Percentiles rank a stretch among this genome's conserved stretches.
phyloP scores from a whole-genome alignment of 1,140 invertebrate species.

The Araneus ventricosus region DNA sequence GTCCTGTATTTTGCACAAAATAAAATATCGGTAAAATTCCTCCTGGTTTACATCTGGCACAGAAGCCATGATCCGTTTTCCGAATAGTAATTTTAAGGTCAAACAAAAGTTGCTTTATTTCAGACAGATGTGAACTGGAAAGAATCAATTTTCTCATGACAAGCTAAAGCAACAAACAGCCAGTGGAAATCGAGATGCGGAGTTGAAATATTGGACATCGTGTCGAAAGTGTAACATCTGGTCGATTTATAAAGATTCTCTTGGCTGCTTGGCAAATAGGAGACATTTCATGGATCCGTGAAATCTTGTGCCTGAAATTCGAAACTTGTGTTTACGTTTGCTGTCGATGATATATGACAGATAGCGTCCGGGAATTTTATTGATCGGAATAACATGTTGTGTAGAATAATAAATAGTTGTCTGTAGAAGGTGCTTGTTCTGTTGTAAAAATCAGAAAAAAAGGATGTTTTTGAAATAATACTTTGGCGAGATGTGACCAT shows the following conservation, averaged over 20 bases:
- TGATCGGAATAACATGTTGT: background rate
- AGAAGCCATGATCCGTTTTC: background rate
- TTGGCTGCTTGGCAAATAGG: background rate
- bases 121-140: background rate
- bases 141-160: background rate
- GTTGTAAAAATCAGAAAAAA: no score
- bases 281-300: no score
- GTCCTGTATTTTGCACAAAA: no score
- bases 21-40: background rate
- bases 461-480: no score
- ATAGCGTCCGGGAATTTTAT: background rate
- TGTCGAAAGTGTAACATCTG: background rate
- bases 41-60: background rate
- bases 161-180: background rate
- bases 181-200: background rate
- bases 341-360: no score
- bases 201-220: background rate
- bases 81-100: background rate
- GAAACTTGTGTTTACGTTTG: background rate
- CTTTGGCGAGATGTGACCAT: no score
- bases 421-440: background rate
- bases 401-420: no score
- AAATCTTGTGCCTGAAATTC: background rate
- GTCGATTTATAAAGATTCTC: background rate
- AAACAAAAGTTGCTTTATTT: background rate